Evolutionary conservation across 2,888 invertebrate species (phyloP), one percentile per base, ranked within the genome.

Genomic region (Leptopilina myrica): DNA sequence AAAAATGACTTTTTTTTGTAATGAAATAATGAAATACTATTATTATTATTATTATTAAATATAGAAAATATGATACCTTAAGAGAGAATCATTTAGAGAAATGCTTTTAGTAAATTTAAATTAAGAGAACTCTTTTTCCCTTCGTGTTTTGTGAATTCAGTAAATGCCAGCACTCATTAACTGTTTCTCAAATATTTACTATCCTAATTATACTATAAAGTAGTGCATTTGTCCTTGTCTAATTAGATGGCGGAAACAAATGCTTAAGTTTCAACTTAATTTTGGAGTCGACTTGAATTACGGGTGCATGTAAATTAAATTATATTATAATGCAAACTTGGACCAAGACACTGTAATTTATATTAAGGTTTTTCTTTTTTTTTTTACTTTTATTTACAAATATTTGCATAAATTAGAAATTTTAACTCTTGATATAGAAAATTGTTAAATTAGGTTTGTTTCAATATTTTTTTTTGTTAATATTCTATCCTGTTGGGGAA

Each of bases 161-260:
- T 62, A 62, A 9, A 62, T 62, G 62, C 20, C 20, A 20, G 62
- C 62, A 62, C 62, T 62, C 62, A 62, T 62, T 62, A 62, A 62
- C 15, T 15, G 15, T 15, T 62, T 20, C 20, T 62, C 15, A 62
- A 62, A 62, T 62, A 62, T 62, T 62, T 62, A 62, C 62, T 62
- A 20, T 62, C 62, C 62, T 62, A 62, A 62, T 62, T 62, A 62
- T 62, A 62, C 62, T 62, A 62, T 62, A 62, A 62, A 62, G 62
- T 20, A 62, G 62, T 15, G 62, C 62, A 62, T 15, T 20, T 20
- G 15, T 62, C 62, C 62, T 62, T 62, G 62, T 62, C 62, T 62
- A 62, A 62, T 62, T 62, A 62, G 62, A 20, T 62, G 15, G 62
- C 15, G 62, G 62, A 62, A 62, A 62, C 62, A 62, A 62, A 62